Evolutionary conservation across 2,888 invertebrate species (phyloP).

Genomic region (Lasioglossum lativentre): DNA sequence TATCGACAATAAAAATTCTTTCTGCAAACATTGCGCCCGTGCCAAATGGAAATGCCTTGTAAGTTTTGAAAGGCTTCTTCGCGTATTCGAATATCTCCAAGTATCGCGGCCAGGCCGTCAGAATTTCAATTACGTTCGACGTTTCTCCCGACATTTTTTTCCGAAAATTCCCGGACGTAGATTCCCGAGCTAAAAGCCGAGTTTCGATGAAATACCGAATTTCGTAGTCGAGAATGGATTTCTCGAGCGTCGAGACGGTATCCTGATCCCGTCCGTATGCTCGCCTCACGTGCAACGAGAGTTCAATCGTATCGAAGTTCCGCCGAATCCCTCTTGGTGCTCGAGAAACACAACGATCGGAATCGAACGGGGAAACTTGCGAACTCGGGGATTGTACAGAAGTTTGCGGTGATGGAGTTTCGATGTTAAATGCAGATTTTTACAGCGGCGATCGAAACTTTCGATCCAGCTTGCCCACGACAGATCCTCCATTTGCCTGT

Average conservation of each 20-base stretch:
- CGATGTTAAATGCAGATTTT: constrained; percentile 22
- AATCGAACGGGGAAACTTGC: constrained; percentile 18
- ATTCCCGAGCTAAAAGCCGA: not conserved
- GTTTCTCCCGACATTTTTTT: not conserved
- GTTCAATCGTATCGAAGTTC: constrained; percentile 8
- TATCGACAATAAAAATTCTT: not conserved
- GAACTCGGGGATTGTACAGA: constrained; percentile 8
- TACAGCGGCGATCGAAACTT: constrained; percentile 21
- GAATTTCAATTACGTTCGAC: constrained; percentile 11
- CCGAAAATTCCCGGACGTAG: not conserved
- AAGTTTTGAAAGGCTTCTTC: not conserved
- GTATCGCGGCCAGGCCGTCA: not conserved
- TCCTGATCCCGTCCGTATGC: not conserved
- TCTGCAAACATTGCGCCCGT: not conserved
- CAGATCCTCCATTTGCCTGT: constrained; percentile 9
- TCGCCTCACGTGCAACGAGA: constrained; percentile 14
- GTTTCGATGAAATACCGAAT: constrained; percentile 6
- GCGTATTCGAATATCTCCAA: not conserved
- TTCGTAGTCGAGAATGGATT: not conserved
- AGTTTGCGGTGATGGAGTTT: constrained; percentile 10
- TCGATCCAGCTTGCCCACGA: not conserved
- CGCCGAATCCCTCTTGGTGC: constrained; percentile 19
- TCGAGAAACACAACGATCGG: constrained; percentile 12
- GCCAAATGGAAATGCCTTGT: not conserved
- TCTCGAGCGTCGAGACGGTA: not conserved